Evolutionary conservation across 2,888 invertebrate genomes (phyloP).

Genomic region (Drosophila pseudotalamancana): DNA sequence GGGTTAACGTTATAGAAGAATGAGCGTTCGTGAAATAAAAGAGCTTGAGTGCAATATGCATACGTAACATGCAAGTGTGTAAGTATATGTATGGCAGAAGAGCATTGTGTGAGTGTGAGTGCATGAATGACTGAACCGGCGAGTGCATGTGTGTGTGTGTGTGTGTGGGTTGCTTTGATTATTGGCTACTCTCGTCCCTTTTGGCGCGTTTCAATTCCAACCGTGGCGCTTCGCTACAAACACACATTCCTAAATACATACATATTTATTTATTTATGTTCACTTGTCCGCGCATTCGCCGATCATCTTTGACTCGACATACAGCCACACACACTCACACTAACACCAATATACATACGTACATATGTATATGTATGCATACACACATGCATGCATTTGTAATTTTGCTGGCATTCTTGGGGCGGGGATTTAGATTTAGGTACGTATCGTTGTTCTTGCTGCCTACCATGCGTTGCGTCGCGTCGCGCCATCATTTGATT

Average conservation of each 20-base stretch:
- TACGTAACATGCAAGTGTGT: background rate
- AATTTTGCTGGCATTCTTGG: slow-evolving; percentile 57
- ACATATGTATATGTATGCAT: slow-evolving; percentile 1
- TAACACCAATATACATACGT: background rate
- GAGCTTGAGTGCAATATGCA: slow-evolving; percentile 14
- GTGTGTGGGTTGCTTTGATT: slow-evolving; percentile 34
- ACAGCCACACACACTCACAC: slow-evolving; percentile 9
- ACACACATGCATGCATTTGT: slow-evolving; percentile 24
- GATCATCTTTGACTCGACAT: slow-evolving; percentile 50
- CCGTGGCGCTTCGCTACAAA: slow-evolving; percentile 39
- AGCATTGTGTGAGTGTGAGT: slow-evolving; percentile 1
- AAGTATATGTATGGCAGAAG: background rate
- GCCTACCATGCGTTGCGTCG: slow-evolving; percentile 18
- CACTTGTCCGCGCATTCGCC: slow-evolving; percentile 54
- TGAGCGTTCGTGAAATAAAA: slow-evolving; percentile 1
- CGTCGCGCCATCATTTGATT: slow-evolving; percentile 48
- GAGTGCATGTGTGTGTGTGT: background rate
- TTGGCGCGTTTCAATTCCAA: slow-evolving; percentile 52
- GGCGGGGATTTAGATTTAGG: slow-evolving; percentile 56
- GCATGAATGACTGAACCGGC: slow-evolving; percentile 1
- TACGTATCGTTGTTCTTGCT: slow-evolving; percentile 31
- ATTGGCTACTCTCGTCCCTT: slow-evolving; percentile 41
- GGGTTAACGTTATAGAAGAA: slow-evolving; percentile 4
- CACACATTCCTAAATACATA: slow-evolving; percentile 16
- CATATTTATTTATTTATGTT: slow-evolving; percentile 40